phyloP scores from a whole-genome alignment of 1,140 invertebrate species.

The Anoplolepis gracilipes region DNA sequence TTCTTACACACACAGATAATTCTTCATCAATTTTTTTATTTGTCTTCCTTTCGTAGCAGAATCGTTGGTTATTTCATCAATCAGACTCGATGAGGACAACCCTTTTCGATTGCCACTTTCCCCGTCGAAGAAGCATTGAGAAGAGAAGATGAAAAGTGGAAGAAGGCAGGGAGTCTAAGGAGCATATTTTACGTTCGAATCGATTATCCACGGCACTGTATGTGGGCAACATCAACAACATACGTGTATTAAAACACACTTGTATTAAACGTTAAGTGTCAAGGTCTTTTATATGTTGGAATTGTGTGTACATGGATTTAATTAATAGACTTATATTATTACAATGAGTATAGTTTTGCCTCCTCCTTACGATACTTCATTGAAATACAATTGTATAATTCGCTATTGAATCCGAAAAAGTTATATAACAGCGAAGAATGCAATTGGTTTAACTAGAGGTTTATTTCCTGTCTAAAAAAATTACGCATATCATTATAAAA shows the following conservation, averaged over 20 bases:
- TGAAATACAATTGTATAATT: slow-evolving; percentile 4
- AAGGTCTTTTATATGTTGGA: slow-evolving; percentile 76
- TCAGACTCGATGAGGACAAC: neutral
- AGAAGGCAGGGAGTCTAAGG: slow-evolving; percentile 76
- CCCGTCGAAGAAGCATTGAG: neutral
- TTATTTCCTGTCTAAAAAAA: neutral
- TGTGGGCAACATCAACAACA: slow-evolving; percentile 79
- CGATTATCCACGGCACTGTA: slow-evolving; percentile 82
- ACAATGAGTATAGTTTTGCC: slow-evolving; percentile 20
- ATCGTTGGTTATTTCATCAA: slow-evolving; percentile 21
- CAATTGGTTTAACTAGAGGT: slow-evolving; percentile 9
- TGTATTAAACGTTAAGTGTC: slow-evolving; percentile 76
- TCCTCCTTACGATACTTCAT: slow-evolving; percentile 10
- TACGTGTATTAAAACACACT: slow-evolving; percentile 79
- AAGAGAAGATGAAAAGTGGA: slow-evolving; percentile 31
- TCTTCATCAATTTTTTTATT: neutral
- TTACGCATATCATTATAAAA: neutral
- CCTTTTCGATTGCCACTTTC: slow-evolving; percentile 3
- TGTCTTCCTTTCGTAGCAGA: neutral
- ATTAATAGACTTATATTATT: slow-evolving; percentile 68
- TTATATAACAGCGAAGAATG: neutral
- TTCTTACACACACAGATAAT: neutral
- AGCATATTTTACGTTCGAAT: slow-evolving; percentile 83
- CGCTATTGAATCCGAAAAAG: neutral
- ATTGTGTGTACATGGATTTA: slow-evolving; percentile 72